These are phyloP conservation scores for Nixonia krombeini DNA, from an alignment of 1,140 invertebrate species.

Conservation along the genomic window DNA sequence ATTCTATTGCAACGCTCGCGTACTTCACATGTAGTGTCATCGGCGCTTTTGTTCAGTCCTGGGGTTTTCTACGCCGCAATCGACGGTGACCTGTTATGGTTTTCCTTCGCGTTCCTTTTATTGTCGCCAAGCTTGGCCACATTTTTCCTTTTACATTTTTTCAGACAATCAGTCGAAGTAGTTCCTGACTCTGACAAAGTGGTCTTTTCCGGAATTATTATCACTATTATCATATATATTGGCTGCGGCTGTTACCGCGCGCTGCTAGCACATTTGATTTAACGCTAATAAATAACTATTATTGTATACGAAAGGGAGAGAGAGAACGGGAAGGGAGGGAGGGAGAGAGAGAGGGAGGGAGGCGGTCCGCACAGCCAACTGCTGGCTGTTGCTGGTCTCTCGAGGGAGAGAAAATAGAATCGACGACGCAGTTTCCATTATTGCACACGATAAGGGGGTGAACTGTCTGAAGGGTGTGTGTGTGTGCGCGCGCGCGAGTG, in stretches of 20 bases:
- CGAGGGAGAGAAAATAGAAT: slow-evolving; percentile 71
- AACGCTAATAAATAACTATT: slow-evolving; percentile 72
- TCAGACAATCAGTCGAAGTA: slow-evolving; percentile 36
- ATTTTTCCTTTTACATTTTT: slow-evolving; percentile 28
- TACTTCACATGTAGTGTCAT: neutral
- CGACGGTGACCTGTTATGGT: slow-evolving; percentile 17
- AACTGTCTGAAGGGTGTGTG: slow-evolving; percentile 30
- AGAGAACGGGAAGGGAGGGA: too few relatives aligned
- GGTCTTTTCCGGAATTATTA: slow-evolving; percentile 65
- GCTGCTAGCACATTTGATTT: slow-evolving; percentile 69
- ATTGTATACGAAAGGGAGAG: slow-evolving; percentile 65
- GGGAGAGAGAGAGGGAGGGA: too few relatives aligned
- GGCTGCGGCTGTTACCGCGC: slow-evolving; percentile 46
- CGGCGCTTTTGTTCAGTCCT: neutral
- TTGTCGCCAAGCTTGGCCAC: neutral
- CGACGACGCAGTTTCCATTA: slow-evolving; percentile 70
- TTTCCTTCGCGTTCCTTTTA: slow-evolving; percentile 16
- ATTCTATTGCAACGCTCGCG: neutral
- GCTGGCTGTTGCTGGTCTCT: slow-evolving; percentile 51
- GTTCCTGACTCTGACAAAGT: slow-evolving; percentile 51
- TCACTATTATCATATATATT: slow-evolving; percentile 71
- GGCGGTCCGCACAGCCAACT: slow-evolving; percentile 42
- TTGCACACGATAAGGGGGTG: slow-evolving; percentile 48
- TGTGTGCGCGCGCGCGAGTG: slow-evolving; percentile 9
- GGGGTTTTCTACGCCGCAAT: too few relatives aligned